Base-by-base conservation (phyloP, 2,797 vertebrate genomes). In the Macrochelys suwanniensis region DNA sequence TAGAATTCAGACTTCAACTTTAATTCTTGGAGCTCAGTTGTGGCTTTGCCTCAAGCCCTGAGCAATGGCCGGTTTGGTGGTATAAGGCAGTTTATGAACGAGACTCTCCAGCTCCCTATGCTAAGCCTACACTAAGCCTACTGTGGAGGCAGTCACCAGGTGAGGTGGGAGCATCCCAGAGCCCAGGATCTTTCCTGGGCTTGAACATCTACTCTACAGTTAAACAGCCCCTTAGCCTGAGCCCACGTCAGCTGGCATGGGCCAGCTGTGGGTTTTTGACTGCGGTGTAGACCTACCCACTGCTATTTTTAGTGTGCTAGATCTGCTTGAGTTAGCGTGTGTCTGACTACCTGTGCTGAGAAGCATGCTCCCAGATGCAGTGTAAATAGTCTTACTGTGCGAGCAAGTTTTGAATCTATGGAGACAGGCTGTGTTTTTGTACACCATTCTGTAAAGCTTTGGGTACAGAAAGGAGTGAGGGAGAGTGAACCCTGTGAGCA, bases 391-490 rank as follows among this genome's bases (percentile, higher is more conserved):
- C 59, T 59, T 51, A 6, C 19, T 51, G 15, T 45, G 17, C 25
- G 10, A 85, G 31, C 19, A 87, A 53, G 23, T 50, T 54, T 76
- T 5, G 6, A 92, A 85, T 17, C 5, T 78, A 45, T 89, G 92
- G 19, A 28, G 13, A 26, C 3, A 3, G 42, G 1, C 11, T 83
- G 17, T 68, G n/a, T 37, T n/a, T 11, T 17, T 68, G 65, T 37
- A 37, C 8, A 68, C 2, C 2, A 15, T 10, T 21, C 17, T 68
- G 65, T 37, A 68, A 68, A 19, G 16, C 4, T 37, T 68, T 21
- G 5, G 1, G 2, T 74, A 5, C 45, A 47, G 16, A 92, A 84
- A 1, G 0, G 56, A 9, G 3, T 82, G 6, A 31, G 28, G 57
- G 26, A 31, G 57, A 57, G 28, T 28, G 28, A 26, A 31, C 25